Evolutionary conservation across 2,113 vertebrate species (phyloP).

Genomic region (Cromileptes altivelis): DNA sequence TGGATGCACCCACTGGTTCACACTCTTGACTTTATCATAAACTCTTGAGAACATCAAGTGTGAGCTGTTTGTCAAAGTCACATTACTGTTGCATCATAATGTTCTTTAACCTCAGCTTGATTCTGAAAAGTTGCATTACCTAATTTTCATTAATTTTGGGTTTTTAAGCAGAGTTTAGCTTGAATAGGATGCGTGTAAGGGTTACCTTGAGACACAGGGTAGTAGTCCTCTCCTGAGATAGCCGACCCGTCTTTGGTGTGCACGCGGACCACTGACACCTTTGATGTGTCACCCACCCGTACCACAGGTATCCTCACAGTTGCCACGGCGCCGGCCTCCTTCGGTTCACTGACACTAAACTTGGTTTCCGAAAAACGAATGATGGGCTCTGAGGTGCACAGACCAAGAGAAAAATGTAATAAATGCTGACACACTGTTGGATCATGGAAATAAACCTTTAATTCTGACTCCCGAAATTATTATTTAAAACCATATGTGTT

Average conservation of each 20-base stretch:
- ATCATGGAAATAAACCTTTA: background rate
- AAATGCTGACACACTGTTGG: background rate
- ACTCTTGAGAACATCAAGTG: background rate
- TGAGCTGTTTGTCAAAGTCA: background rate
- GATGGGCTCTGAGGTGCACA: conserved; percentile 76
- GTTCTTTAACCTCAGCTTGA: background rate
- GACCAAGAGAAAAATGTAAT: conserved; percentile 1
- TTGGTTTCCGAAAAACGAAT: conserved; percentile 82
- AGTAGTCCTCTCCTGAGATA: conserved; percentile 93
- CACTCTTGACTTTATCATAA: too few species aligned
- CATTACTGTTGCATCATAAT: background rate
- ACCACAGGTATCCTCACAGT: conserved; percentile 90
- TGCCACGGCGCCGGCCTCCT: conserved; percentile 83
- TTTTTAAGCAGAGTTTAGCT: background rate
- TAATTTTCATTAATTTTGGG: too few species aligned
- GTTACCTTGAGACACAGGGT: conserved; percentile 93
- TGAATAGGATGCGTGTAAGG: background rate
- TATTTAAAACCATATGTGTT: background rate
- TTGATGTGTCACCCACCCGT: conserved; percentile 92
- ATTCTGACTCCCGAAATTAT: background rate
- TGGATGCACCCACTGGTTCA: background rate
- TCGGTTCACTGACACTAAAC: conserved; percentile 90
- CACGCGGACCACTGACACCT: conserved; percentile 92
- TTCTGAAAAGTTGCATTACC: background rate
- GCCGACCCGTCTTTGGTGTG: conserved; percentile 98